Evolutionary conservation across 2,113 vertebrate species (phyloP).

Genomic region (Condylura cristata): DNA sequence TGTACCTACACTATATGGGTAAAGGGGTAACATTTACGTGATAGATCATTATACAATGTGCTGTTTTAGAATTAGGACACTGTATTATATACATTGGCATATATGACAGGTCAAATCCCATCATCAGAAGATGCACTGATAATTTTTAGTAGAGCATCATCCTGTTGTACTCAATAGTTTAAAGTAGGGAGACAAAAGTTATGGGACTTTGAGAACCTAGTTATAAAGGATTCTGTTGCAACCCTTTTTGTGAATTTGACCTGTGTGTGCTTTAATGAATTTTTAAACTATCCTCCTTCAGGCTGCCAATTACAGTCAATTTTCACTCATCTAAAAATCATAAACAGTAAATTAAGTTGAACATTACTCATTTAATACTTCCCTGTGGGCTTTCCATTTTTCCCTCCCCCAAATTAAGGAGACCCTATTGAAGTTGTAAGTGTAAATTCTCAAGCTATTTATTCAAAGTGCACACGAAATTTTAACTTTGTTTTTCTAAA

Average conservation of each 20-base stretch:
- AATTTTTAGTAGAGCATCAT: neutral
- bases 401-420: slow-evolving; percentile 29
- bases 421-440: neutral
- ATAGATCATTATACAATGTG: neutral
- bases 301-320: slow-evolving; percentile 64
- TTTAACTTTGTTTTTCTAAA: slow-evolving; percentile 25
- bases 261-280: slow-evolving; percentile 39
- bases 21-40: neutral
- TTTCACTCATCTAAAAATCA: slow-evolving; percentile 70
- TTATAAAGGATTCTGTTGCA: neutral
- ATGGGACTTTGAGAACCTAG: neutral
- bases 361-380: slow-evolving; percentile 47
- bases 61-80: slow-evolving; percentile 18
- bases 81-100: neutral
- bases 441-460: neutral
- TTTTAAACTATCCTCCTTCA: slow-evolving; percentile 59
- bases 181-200: neutral
- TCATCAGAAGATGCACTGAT: neutral
- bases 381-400: slow-evolving; percentile 10
- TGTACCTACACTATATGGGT: neutral
- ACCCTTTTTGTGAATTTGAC: slow-evolving; percentile 45
- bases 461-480: neutral
- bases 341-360: slow-evolving; percentile 74
- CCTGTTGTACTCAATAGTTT: neutral
- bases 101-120: neutral